Percentiles rank a stretch among this genome's conserved stretches.
Evolutionary conservation across 1,140 invertebrate genomes (phyloP).

Genomic region (Apis cerana): DNA sequence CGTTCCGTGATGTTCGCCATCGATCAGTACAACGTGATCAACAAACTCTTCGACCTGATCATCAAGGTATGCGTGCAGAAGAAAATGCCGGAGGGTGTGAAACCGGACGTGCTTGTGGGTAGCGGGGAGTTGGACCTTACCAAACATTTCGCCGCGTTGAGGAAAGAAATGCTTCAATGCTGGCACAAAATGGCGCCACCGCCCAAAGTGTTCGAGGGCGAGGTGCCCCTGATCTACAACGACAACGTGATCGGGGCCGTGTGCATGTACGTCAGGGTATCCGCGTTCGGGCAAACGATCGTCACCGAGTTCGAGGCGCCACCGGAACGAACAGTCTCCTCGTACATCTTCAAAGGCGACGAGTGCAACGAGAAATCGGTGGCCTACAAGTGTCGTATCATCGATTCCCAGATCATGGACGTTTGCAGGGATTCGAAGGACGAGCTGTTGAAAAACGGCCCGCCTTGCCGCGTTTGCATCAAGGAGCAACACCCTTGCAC

Average conservation of each 20-base stretch:
- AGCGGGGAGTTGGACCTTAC: slow-evolving; percentile 70
- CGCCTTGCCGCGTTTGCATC: slow-evolving; percentile 49
- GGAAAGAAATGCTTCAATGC: slow-evolving; percentile 70
- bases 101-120: slow-evolving; percentile 69
- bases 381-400: slow-evolving; percentile 65
- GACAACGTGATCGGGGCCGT: slow-evolving; percentile 52
- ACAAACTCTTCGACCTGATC: slow-evolving; percentile 61
- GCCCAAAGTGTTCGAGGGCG: slow-evolving; percentile 69
- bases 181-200: slow-evolving; percentile 59
- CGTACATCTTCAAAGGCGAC: slow-evolving; percentile 67
- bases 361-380: slow-evolving; percentile 40
- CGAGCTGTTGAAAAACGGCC: neutral
- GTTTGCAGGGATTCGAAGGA: slow-evolving; percentile 14
- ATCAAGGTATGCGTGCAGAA: slow-evolving; percentile 69
- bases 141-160: slow-evolving; percentile 69
- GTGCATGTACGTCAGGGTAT: slow-evolving; percentile 68
- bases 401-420: slow-evolving; percentile 39
- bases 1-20: slow-evolving; percentile 74
- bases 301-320: slow-evolving; percentile 73
- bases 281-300: slow-evolving; percentile 69
- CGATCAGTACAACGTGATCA: slow-evolving; percentile 36
- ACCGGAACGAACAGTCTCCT: neutral
- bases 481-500: slow-evolving; percentile 53
- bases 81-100: slow-evolving; percentile 65
- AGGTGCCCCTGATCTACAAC: slow-evolving; percentile 64